Percentiles rank a stretch among this genome's conserved stretches.
These are phyloP conservation scores for Myotis brandtii DNA, from an alignment of 2,113 vertebrate genomes.

Conservation along the genomic window DNA sequence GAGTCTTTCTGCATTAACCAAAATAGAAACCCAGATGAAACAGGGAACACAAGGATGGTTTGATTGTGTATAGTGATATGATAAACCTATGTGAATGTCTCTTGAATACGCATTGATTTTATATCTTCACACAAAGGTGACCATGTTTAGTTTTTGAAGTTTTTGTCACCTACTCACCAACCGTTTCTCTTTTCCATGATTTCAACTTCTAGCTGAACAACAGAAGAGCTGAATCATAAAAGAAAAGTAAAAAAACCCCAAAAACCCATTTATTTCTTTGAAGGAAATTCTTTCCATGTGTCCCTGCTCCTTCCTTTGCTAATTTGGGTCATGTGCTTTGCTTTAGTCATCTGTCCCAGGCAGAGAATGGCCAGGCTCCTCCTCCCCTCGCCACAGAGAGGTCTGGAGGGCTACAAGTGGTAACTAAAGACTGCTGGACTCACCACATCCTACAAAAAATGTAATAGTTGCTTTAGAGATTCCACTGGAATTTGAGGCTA, in stretches of 20 bases:
- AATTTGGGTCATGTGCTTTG: constrained; percentile 87
- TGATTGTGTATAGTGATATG: constrained; percentile 13
- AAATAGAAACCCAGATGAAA: constrained; percentile 67
- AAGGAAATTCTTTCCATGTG: constrained; percentile 88
- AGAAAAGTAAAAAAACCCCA: constrained; percentile 76
- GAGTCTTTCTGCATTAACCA: constrained; percentile 48
- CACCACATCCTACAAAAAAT: constrained; percentile 83
- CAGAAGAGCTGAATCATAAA: constrained; percentile 88
- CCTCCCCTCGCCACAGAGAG: constrained; percentile 80
- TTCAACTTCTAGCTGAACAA: constrained; percentile 82
- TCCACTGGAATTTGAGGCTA: constrained; percentile 76
- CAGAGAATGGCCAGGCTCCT: constrained; percentile 76
- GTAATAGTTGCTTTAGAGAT: constrained; percentile 76
- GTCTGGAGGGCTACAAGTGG: constrained; percentile 82
- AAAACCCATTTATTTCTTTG: constrained; percentile 87
- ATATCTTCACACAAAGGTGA: constrained; percentile 73
- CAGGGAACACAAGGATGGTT: constrained; percentile 32
- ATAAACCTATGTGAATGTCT: constrained; percentile 55
- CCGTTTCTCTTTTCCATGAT: constrained; percentile 85
- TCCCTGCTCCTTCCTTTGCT: constrained; percentile 84
- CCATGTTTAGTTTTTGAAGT: constrained; percentile 70
- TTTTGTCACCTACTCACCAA: constrained; percentile 67
- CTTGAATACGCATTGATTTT: constrained; percentile 75
- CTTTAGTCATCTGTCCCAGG: constrained; percentile 86
- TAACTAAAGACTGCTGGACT: constrained; percentile 80